Evolutionary conservation across 2,888 invertebrate species (phyloP).

Genomic region (Brachycybe producta): DNA sequence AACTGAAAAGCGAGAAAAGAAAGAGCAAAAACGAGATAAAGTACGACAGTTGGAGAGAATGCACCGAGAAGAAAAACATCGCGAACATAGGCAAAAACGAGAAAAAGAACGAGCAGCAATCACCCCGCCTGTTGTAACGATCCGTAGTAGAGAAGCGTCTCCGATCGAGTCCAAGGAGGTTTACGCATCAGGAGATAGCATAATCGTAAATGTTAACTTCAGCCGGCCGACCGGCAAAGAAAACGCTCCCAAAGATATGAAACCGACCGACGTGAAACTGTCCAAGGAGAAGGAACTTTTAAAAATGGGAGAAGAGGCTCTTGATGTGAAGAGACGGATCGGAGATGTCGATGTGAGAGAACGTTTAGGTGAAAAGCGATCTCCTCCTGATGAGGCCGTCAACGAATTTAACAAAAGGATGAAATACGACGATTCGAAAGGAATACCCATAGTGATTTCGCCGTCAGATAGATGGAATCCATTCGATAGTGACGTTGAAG

Average conservation of each 20-base stretch:
- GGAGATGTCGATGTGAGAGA: too few relatives aligned
- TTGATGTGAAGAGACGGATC: constrained; percentile 5
- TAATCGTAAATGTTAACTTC: constrained; percentile 82
- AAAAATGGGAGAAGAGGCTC: constrained; percentile 4
- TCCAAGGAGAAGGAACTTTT: constrained; percentile 3
- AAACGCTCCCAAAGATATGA: constrained; percentile 3
- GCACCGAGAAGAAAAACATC: constrained; percentile 19
- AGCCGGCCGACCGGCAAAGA: constrained; percentile 19
- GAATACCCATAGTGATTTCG: too few relatives aligned
- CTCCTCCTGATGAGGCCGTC: too few relatives aligned
- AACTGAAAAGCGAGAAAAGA: constrained; percentile 22
- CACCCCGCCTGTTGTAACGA: neutral
- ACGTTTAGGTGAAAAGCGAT: too few relatives aligned
- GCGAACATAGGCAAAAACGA: constrained; percentile 17
- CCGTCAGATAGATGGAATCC: constrained; percentile 42
- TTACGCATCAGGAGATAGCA: constrained; percentile 83
- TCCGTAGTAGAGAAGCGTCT: constrained; percentile 16
- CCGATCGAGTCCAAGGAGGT: constrained; percentile 55
- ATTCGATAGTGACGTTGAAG: constrained; percentile 43
- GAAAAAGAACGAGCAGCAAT: constrained; percentile 17
- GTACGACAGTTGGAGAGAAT: constrained; percentile 20
- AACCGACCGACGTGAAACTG: constrained; percentile 6
- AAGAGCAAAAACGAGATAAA: constrained; percentile 24
- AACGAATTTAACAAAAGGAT: too few relatives aligned
- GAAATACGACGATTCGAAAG: constrained; percentile 54